phyloP scores from a whole-genome alignment of 2,888 invertebrate species.

The Argyresthia goedartella region DNA sequence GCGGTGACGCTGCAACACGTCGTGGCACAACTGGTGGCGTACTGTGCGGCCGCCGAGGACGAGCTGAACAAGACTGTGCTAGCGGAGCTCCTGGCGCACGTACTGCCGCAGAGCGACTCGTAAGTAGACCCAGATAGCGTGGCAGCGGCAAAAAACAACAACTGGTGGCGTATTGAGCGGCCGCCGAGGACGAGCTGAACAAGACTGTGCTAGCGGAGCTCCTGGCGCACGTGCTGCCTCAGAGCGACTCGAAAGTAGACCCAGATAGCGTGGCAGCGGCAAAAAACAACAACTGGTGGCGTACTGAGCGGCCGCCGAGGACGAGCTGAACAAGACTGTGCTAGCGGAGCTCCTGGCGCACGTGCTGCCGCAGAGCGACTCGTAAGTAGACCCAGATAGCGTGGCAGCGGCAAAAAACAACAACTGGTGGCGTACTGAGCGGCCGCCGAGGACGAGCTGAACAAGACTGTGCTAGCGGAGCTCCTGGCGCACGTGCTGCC shows the following conservation, averaged over 20 bases:
- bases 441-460: slow-evolving; percentile 83
- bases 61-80: slow-evolving; percentile 83
- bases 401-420: no score
- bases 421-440: slow-evolving; percentile 82
- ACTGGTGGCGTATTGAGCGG: slow-evolving; percentile 79
- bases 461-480: slow-evolving; percentile 78
- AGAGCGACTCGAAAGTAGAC: not conserved
- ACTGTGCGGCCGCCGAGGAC: slow-evolving; percentile 82
- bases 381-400: no score
- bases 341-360: slow-evolving; percentile 73
- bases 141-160: no score
- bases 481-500: slow-evolving; percentile 53
- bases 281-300: slow-evolving; percentile 79
- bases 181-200: slow-evolving; percentile 85
- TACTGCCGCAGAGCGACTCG: slow-evolving; percentile 19
- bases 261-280: no score
- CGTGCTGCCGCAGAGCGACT: slow-evolving; percentile 21
- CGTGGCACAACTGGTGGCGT: slow-evolving; percentile 78
- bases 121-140: no score
- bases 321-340: slow-evolving; percentile 82
- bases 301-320: slow-evolving; percentile 82
- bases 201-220: slow-evolving; percentile 78
- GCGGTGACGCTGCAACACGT: slow-evolving; percentile 75
- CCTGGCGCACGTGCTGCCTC: slow-evolving; percentile 41
- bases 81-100: slow-evolving; percentile 69